Evolutionary conservation across 2,797 vertebrate genomes (phyloP).

Genomic region (Gambelia wislizenii): DNA sequence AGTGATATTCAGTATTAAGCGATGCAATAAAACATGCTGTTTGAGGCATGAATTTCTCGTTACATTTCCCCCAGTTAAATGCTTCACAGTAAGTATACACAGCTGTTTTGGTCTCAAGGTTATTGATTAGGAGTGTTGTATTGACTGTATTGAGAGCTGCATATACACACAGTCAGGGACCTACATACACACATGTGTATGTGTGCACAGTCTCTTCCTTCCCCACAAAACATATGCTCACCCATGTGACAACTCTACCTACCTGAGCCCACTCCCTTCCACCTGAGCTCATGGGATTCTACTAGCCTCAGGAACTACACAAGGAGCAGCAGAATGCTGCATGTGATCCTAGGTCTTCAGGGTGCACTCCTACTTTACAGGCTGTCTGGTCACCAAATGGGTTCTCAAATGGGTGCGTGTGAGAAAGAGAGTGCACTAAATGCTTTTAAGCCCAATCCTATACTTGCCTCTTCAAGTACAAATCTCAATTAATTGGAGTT

Average conservation of each 20-base stretch:
- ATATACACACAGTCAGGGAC: neutral
- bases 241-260: neutral
- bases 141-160: neutral
- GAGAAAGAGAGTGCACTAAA: neutral
- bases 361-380: neutral
- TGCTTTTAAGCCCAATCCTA: neutral
- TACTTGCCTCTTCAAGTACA: neutral
- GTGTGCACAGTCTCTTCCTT: neutral
- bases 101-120: neutral
- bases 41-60: neutral
- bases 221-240: neutral
- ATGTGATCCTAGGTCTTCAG: neutral
- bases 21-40: neutral
- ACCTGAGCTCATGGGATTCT: neutral
- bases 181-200: neutral
- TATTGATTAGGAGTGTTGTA: neutral
- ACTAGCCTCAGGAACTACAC: neutral
- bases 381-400: neutral
- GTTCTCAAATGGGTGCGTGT: neutral
- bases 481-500: neutral
- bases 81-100: neutral
- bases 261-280: neutral
- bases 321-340: neutral
- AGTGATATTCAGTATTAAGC: constrained; percentile 15
- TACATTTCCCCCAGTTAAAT: neutral